Evolutionary conservation across 1,140 invertebrate genomes (phyloP).

Genomic region (Saccostrea glomerata): DNA sequence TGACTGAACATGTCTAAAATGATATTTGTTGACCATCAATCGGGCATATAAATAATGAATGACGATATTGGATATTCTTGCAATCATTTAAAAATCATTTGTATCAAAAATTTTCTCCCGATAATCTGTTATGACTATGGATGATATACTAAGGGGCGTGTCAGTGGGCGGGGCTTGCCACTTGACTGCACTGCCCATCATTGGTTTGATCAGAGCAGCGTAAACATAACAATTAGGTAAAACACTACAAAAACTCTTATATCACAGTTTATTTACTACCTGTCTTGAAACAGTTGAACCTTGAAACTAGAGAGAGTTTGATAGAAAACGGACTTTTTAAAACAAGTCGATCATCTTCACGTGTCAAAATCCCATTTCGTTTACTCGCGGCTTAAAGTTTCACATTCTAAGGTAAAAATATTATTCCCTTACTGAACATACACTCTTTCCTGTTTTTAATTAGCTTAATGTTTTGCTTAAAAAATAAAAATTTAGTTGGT

Average conservation of each 20-base stretch:
- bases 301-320: slow-evolving; percentile 21
- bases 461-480: background rate
- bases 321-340: slow-evolving; percentile 20
- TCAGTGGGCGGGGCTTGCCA: background rate
- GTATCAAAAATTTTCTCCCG: slow-evolving; percentile 13
- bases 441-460: background rate
- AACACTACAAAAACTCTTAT: slow-evolving; percentile 43
- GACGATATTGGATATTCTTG: slow-evolving; percentile 4
- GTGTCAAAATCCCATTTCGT: slow-evolving; percentile 19
- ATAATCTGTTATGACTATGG: background rate
- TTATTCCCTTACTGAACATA: slow-evolving; percentile 18
- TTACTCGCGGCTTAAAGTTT: background rate
- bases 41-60: background rate
- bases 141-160: slow-evolving; percentile 2
- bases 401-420: slow-evolving; percentile 12
- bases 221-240: slow-evolving; percentile 30
- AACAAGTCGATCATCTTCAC: slow-evolving; percentile 24
- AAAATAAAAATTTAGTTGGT: background rate
- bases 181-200: slow-evolving; percentile 27
- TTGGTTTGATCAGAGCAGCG: slow-evolving; percentile 37
- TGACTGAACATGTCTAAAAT: background rate
- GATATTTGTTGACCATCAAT: slow-evolving; percentile 21
- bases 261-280: slow-evolving; percentile 44
- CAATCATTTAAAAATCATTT: slow-evolving; percentile 33
- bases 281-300: slow-evolving; percentile 43